Base-by-base conservation (phyloP, 2,888 invertebrate genomes). In the Habroteleia sp. region DNA sequence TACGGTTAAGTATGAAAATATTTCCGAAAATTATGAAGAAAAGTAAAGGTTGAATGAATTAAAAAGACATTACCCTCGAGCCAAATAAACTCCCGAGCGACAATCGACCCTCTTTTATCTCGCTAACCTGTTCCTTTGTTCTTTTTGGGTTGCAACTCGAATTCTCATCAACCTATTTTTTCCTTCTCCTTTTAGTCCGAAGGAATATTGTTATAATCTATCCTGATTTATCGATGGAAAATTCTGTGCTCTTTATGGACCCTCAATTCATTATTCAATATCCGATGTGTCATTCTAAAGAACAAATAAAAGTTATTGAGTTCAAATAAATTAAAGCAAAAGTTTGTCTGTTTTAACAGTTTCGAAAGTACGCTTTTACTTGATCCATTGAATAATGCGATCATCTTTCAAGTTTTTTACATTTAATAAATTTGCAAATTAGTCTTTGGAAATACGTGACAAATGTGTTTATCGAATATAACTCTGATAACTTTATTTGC, bases 231-330 rank as follows among this genome's bases (percentile, higher is more conserved):
- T 74, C 68, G 74, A 68, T 56, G 56, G 37, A 63, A 56, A 69
- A 63, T 74, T 69, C 63, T 39, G 46, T 29, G 44, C 52, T 46
- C 69, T 69, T 65, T 69, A 69, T 60, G n/a, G 63, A 69, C 52
- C 69, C 31, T 63, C 52, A 33, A 69, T 74, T 74, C 63, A 74
- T 74, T 69, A 74, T 74, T 74, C 65, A 75, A 75, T 75, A 69
- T 75, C 69, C 60, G 65, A 65, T 65, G 65, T 13, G 52, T 65
- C 35, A 60, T 65, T 65, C 65, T 39, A 42, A 65, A 60, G 69
- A 65, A 65, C 46, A 60, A 65, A 71, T 75, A 75, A 71, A 75
- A 75, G 39, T 75, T 75, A 71, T 75, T 63, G 63, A 69, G 46
- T 71, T 75, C 60, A 52, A 71, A 65, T 69, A 69, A 75, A 71